Conservation (phyloP, 2,888 invertebrate genomes). For the Quadriops clusia region DNA sequence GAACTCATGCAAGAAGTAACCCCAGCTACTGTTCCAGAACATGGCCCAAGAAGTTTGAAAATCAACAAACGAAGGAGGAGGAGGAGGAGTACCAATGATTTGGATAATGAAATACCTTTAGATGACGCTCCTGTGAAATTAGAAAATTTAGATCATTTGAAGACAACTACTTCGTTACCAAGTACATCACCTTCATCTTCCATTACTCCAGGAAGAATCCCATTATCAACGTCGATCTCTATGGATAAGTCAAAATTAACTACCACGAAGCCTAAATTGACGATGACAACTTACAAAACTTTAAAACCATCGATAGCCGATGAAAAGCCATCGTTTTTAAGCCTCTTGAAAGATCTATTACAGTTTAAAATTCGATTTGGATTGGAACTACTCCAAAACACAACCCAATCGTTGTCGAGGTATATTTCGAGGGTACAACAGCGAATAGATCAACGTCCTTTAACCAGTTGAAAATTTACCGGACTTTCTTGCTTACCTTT, state of each 20-base stretch:
- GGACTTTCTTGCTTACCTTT: too few relatives aligned
- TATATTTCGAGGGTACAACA: conserved; percentile 50
- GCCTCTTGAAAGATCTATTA: conserved; percentile 50
- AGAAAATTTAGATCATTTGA: too few relatives aligned
- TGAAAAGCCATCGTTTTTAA: conserved; percentile 39
- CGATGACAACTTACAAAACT: conserved; percentile 17
- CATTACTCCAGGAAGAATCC: too few relatives aligned
- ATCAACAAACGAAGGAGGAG: conserved; percentile 19
- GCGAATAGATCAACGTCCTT: conserved; percentile 25
- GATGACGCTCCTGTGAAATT: conserved; percentile 20
- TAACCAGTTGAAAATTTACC: too few relatives aligned
- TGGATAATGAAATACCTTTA: conserved; percentile 29
- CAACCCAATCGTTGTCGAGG: conserved; percentile 53
- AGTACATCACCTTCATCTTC: conserved; percentile 3
- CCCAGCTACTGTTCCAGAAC: conserved; percentile 51
- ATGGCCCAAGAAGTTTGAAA: conserved; percentile 44
- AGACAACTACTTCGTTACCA: conserved; percentile 2
- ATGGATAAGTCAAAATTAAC: conserved; percentile 4
- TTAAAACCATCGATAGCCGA: conserved; percentile 11
- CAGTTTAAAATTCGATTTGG: conserved; percentile 56
- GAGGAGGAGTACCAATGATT: too few relatives aligned
- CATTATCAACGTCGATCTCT: too few relatives aligned
- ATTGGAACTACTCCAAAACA: conserved; percentile 53
- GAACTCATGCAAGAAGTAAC: conserved; percentile 42
- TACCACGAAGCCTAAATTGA: conserved; percentile 21